Evolutionary conservation across 2,888 invertebrate genomes (phyloP).

Genomic region (Salticus scenicus): DNA sequence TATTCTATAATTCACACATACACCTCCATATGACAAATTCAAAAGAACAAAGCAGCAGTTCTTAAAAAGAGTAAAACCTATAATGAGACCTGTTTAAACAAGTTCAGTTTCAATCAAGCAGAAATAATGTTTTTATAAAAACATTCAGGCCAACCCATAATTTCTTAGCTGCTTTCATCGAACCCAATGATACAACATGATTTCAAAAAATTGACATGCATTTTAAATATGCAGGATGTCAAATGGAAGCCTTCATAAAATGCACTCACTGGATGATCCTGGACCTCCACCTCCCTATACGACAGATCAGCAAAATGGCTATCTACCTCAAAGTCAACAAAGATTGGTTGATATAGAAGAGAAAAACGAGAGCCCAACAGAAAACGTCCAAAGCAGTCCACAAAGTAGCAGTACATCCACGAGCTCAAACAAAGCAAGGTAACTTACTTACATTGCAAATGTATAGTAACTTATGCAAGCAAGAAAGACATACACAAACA

Average conservation of each 20-base stretch:
- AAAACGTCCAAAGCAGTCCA: conserved; percentile 24
- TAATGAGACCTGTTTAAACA: too few species aligned
- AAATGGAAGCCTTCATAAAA: conserved; percentile 36
- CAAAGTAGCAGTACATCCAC: conserved; percentile 20
- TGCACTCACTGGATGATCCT: conserved; percentile 50
- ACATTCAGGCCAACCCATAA: too few species aligned
- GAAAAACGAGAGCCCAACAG: conserved; percentile 38
- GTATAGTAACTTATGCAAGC: not conserved
- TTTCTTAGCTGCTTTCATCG: too few species aligned
- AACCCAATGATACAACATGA: too few species aligned
- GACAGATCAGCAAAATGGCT: conserved; percentile 35
- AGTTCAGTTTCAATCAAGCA: too few species aligned
- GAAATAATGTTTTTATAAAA: too few species aligned
- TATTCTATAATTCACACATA: too few species aligned
- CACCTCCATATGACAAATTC: too few species aligned
- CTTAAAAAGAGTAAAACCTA: too few species aligned
- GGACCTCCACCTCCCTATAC: conserved; percentile 61
- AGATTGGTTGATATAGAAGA: conserved; percentile 61
- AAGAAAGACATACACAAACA: not conserved
- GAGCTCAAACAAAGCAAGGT: conserved; percentile 48
- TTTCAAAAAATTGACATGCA: too few species aligned
- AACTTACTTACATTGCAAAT: too few species aligned
- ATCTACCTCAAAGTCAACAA: conserved; percentile 35
- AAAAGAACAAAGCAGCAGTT: too few species aligned
- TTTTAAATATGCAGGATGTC: conserved; percentile 13